A percentile compares a stretch with the other conserved stretches of the same genome.
Conservation (phyloP, 2,113 vertebrate genomes). For the Poecilia latipinna region DNA sequence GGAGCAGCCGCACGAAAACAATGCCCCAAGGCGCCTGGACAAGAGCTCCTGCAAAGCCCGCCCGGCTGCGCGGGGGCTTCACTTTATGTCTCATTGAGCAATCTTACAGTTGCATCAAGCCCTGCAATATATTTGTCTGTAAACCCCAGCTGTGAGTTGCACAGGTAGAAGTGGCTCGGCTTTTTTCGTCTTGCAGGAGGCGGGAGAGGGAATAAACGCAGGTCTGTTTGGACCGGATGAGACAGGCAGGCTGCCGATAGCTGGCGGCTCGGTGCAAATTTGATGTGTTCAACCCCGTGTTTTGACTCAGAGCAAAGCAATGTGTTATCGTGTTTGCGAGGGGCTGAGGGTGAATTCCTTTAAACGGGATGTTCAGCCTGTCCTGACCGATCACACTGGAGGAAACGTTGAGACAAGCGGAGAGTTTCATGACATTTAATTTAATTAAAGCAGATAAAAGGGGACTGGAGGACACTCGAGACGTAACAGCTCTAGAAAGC, state of each 20-base stretch:
- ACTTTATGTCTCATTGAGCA: constrained; percentile 66
- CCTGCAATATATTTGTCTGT: constrained; percentile 47
- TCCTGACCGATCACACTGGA: constrained; percentile 66
- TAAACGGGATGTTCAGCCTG: constrained; percentile 72
- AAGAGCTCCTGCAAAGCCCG: constrained; percentile 70
- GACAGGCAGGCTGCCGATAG: constrained; percentile 28
- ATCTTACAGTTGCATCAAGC: constrained; percentile 41
- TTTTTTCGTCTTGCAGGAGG: constrained; percentile 8
- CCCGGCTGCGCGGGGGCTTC: constrained; percentile 66
- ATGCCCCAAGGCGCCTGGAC: constrained; percentile 71
- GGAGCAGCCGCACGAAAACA: constrained; percentile 75
- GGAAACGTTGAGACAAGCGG: constrained; percentile 59
- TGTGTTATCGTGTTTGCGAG: constrained; percentile 36
- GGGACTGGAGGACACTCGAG: constrained; percentile 58
- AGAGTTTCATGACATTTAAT: constrained; percentile 68
- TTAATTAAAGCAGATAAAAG: constrained; percentile 75
- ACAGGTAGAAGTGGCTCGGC: constrained; percentile 39
- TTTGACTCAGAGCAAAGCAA: constrained; percentile 37
- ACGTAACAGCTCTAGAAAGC: constrained; percentile 59
- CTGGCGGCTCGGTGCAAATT: constrained; percentile 41
- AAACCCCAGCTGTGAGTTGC: constrained; percentile 43
- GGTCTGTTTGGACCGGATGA: constrained; percentile 46
- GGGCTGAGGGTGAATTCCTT: constrained; percentile 41
- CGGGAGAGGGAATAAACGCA: constrained; percentile 24
- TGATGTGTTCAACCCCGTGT: constrained; percentile 39